Conservation (phyloP, 2,888 invertebrate species). For the Trilocha varians region DNA sequence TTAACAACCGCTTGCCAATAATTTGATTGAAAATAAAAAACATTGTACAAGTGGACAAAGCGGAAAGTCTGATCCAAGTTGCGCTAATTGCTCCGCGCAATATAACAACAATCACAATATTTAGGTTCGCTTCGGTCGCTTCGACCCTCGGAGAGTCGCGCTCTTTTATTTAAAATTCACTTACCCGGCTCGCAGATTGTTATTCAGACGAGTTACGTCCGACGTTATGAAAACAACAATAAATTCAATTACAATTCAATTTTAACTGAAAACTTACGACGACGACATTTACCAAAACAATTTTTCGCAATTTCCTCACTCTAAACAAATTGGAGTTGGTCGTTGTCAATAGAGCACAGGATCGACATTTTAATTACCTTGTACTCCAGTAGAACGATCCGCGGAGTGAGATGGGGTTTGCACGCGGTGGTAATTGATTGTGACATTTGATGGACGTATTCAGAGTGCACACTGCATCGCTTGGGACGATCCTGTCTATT, state of each 20-base stretch:
- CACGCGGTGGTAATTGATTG: slow-evolving; percentile 58
- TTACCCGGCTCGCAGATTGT: slow-evolving; percentile 63
- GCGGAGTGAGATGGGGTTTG: slow-evolving; percentile 26
- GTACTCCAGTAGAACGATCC: slow-evolving; percentile 24
- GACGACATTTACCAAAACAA: slow-evolving; percentile 15
- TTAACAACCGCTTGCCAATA: slow-evolving; percentile 31
- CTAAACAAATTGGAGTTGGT: slow-evolving; percentile 12
- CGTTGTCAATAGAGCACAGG: slow-evolving; percentile 16
- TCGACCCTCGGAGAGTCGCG: slow-evolving; percentile 50
- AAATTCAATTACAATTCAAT: slow-evolving; percentile 53
- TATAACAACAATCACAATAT: slow-evolving; percentile 71
- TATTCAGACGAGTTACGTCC: slow-evolving; percentile 50
- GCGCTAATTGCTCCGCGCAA: slow-evolving; percentile 69
- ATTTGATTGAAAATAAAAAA: slow-evolving; percentile 54
- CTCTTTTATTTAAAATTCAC: slow-evolving; percentile 68
- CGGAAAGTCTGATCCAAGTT: slow-evolving; percentile 45
- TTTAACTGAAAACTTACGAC: slow-evolving; percentile 26
- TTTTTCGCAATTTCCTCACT: slow-evolving; percentile 9
- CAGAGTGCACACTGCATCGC: slow-evolving; percentile 45
- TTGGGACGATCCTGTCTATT: slow-evolving; percentile 31
- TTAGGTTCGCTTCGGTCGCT: slow-evolving; percentile 47
- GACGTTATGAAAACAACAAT: slow-evolving; percentile 50
- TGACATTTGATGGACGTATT: slow-evolving; percentile 64
- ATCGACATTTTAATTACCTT: slow-evolving; percentile 45
- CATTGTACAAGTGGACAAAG: slow-evolving; percentile 25